Conservation (phyloP, 1,140 invertebrate genomes). For the Papilio polyxenes region DNA sequence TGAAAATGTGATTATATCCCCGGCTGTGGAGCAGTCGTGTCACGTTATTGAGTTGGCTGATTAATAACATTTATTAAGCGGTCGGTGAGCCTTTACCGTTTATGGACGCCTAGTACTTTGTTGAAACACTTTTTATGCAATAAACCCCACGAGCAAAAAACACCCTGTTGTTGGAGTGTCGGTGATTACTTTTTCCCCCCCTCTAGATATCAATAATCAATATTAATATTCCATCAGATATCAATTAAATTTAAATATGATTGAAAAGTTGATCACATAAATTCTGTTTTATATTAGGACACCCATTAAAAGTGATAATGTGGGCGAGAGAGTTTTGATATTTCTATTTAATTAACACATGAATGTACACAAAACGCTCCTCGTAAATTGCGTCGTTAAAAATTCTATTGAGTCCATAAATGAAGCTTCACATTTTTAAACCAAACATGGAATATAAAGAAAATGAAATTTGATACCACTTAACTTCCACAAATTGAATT, state of each 20-base stretch:
- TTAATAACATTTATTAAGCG: conserved; percentile 13
- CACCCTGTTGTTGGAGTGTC: no score
- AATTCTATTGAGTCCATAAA: neutral
- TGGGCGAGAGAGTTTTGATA: neutral
- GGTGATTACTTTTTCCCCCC: no score
- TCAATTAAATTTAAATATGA: no score
- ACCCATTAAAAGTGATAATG: no score
- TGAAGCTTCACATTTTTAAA: neutral
- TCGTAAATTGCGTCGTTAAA: neutral
- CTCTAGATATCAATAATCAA: no score
- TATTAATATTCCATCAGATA: no score
- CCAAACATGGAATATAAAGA: conserved; percentile 1
- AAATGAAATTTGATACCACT: neutral
- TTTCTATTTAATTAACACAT: neutral
- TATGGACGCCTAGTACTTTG: conserved; percentile 23
- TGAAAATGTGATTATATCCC: neutral
- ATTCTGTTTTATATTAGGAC: no score
- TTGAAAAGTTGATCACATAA: no score
- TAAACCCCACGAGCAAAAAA: no score
- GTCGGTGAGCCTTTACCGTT: conserved; percentile 4
- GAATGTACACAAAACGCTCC: neutral
- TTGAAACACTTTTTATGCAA: neutral
- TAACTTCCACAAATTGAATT: conserved; percentile 21
- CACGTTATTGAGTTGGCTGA: conserved; percentile 2
- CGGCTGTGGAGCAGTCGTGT: neutral